phyloP scores from a whole-genome alignment of 2,888 invertebrate genomes.

The Eumerus sabulonum region DNA sequence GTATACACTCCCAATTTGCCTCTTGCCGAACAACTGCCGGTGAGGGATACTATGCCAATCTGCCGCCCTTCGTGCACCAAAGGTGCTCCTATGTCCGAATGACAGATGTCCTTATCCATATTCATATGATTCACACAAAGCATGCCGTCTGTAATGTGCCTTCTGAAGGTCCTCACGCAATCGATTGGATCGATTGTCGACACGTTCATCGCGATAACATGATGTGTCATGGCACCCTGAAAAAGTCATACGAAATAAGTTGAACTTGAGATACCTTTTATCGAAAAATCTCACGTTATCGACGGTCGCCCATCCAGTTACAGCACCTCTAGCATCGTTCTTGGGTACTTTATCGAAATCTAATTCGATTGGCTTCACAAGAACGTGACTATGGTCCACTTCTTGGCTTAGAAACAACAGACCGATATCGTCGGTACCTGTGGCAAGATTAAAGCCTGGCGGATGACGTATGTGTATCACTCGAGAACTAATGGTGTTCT shows the following conservation, averaged over 20 bases:
- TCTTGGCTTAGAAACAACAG: slow-evolving; percentile 75
- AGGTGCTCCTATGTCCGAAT: slow-evolving; percentile 47
- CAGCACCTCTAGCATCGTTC: slow-evolving; percentile 13
- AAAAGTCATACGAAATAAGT: background rate
- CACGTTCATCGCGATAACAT: slow-evolving; percentile 38
- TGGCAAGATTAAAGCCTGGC: slow-evolving; percentile 56
- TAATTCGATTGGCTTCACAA: slow-evolving; percentile 72
- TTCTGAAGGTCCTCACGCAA: slow-evolving; percentile 26
- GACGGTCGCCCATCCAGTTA: slow-evolving; percentile 47
- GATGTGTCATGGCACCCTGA: slow-evolving; percentile 38
- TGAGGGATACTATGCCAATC: slow-evolving; percentile 47
- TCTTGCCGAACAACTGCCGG: slow-evolving; percentile 26
- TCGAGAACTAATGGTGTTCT: slow-evolving; percentile 70
- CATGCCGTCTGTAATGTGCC: slow-evolving; percentile 39
- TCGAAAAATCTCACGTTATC: too few species aligned
- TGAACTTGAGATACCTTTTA: too few species aligned
- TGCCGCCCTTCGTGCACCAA: slow-evolving; percentile 39
- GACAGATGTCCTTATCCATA: slow-evolving; percentile 22
- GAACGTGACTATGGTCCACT: slow-evolving; percentile 70
- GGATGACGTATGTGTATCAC: slow-evolving; percentile 75
- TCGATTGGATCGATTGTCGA: slow-evolving; percentile 27
- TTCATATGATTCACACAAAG: slow-evolving; percentile 32
- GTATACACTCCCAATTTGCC: slow-evolving; percentile 64
- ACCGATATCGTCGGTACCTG: slow-evolving; percentile 72
- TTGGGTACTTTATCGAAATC: slow-evolving; percentile 10